phyloP scores from a whole-genome alignment of 2,797 vertebrate species.

The Uromys caudimaculatus region DNA sequence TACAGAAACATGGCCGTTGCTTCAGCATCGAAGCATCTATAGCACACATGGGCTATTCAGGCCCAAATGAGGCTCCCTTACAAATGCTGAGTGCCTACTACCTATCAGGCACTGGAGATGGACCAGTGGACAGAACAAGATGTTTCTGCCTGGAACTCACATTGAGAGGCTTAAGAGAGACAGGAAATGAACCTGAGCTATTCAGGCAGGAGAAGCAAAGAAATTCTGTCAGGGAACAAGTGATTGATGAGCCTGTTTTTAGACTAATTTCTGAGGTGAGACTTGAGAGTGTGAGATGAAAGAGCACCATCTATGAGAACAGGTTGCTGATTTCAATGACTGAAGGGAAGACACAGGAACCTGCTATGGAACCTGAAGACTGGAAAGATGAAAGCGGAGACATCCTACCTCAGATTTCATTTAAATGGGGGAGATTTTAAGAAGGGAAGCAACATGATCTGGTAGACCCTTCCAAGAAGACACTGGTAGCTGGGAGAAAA shows the following conservation, averaged over 20 bases:
- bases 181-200: neutral
- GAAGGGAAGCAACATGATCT: neutral
- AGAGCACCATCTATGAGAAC: neutral
- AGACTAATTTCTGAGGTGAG: neutral
- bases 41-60: neutral
- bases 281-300: neutral
- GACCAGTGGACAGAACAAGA: neutral
- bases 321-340: neutral
- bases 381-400: neutral
- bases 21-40: neutral
- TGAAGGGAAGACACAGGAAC: neutral
- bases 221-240: neutral
- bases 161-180: neutral
- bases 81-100: neutral
- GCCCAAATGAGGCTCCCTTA: neutral
- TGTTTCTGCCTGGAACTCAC: neutral
- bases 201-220: neutral
- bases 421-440: neutral
- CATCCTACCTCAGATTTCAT: neutral
- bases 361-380: neutral
- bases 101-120: neutral
- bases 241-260: neutral
- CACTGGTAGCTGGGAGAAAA: neutral
- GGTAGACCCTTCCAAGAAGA: neutral
- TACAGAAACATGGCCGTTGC: neutral